Percentiles rank a stretch among this genome's conserved stretches.
phyloP scores from a whole-genome alignment of 1,140 invertebrate genomes.

The Musca vetustissima region DNA sequence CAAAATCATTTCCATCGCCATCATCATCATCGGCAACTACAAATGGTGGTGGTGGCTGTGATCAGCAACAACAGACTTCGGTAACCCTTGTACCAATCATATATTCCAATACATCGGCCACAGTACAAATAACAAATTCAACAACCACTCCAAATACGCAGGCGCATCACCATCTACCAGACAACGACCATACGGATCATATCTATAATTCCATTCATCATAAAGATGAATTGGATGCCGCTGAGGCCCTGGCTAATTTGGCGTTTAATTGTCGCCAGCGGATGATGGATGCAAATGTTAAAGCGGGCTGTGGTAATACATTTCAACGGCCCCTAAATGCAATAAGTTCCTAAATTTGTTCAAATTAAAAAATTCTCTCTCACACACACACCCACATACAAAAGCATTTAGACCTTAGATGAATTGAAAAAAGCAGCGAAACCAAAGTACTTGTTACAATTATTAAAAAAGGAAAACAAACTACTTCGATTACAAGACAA shows the following conservation, averaged over 20 bases:
- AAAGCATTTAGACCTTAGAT: constrained; percentile 24
- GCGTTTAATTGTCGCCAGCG: constrained; percentile 52
- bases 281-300: constrained; percentile 32
- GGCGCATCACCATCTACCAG: too few species aligned
- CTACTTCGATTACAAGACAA: constrained; percentile 9
- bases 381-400: constrained; percentile 4
- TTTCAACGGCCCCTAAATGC: constrained; percentile 25
- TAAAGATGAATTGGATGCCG: constrained; percentile 70
- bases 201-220: constrained; percentile 56
- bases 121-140: constrained; percentile 15
- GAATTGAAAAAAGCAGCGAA: constrained; percentile 12
- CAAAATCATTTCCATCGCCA: constrained; percentile 12
- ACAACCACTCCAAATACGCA: too few species aligned
- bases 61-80: not conserved
- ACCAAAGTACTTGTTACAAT: too few species aligned
- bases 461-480: too few species aligned
- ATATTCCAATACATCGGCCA: constrained; percentile 1
- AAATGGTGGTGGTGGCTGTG: too few species aligned
- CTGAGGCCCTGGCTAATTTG: constrained; percentile 63
- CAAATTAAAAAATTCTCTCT: too few species aligned
- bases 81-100: not conserved
- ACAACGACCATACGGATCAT: not conserved
- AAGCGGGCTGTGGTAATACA: constrained; percentile 26
- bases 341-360: constrained; percentile 41
- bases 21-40: not conserved